A percentile compares a stretch with the other conserved stretches of the same genome.
phyloP scores from a whole-genome alignment of 1,140 invertebrate genomes.

The Heterodera schachtii region DNA sequence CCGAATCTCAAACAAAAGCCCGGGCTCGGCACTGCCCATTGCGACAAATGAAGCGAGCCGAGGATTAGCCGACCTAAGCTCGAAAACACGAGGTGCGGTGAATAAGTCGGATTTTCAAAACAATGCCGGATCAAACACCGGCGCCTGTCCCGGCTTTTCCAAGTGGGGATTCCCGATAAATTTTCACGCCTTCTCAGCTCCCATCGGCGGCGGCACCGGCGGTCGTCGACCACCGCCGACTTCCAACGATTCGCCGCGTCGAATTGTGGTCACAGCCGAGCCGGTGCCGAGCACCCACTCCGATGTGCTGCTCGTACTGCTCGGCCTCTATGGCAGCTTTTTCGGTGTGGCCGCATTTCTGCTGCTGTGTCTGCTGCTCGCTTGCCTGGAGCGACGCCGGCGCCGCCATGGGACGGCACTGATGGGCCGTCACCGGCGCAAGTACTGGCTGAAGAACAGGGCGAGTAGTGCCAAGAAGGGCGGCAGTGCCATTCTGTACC shows the following conservation, averaged over 20 bases:
- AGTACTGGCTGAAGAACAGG: neutral
- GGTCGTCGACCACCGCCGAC: neutral
- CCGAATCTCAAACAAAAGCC: neutral
- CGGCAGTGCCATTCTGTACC: neutral
- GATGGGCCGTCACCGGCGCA: neutral
- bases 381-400: slow-evolving; percentile 20
- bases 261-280: slow-evolving; percentile 17
- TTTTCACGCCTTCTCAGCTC: neutral
- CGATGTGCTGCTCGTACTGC: slow-evolving; percentile 22
- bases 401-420: neutral
- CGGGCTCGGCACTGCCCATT: neutral
- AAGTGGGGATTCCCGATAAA: neutral
- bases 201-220: neutral
- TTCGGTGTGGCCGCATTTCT: slow-evolving; percentile 23
- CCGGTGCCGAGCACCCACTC: slow-evolving; percentile 18
- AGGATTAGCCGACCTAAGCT: slow-evolving; percentile 6
- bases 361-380: slow-evolving; percentile 20
- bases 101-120: too few species aligned
- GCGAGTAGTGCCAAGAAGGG: neutral
- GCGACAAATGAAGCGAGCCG: neutral
- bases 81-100: neutral
- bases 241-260: neutral
- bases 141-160: too few species aligned
- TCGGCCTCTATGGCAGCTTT: slow-evolving; percentile 22
- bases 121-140: too few species aligned